phyloP scores from a whole-genome alignment of 1,140 invertebrate genomes.

The Penaeus vannamei region DNA sequence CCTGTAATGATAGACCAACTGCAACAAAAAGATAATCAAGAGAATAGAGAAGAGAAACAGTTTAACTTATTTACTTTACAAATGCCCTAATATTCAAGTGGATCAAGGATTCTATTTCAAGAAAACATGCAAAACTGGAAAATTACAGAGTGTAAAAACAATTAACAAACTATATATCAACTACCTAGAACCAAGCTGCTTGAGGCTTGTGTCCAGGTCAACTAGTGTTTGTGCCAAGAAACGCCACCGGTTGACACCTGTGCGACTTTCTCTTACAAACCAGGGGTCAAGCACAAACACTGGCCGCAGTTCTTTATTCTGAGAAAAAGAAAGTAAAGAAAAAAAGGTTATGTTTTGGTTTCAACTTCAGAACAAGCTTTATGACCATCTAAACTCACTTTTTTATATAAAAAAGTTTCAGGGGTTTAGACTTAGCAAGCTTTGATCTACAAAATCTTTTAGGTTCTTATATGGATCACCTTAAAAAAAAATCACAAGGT shows the following conservation, averaged over 20 bases:
- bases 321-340: neutral
- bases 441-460: no score
- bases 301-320: slow-evolving; percentile 73
- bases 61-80: neutral
- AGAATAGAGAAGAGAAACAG: no score
- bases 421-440: neutral
- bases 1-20: no score
- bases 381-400: neutral
- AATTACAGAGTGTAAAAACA: no score
- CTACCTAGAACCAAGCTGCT: slow-evolving; percentile 74
- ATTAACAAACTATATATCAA: no score
- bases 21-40: no score
- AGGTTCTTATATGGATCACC: no score
- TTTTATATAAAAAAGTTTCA: neutral
- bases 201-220: slow-evolving; percentile 78
- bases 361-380: neutral
- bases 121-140: no score
- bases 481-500: slow-evolving; percentile 67
- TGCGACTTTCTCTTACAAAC: slow-evolving; percentile 77
- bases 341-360: neutral
- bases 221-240: slow-evolving; percentile 80
- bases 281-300: slow-evolving; percentile 81
- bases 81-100: neutral
- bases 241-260: slow-evolving; percentile 80
- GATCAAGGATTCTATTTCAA: neutral